phyloP scores from a whole-genome alignment of 2,113 vertebrate genomes.

The Sander lucioperca region DNA sequence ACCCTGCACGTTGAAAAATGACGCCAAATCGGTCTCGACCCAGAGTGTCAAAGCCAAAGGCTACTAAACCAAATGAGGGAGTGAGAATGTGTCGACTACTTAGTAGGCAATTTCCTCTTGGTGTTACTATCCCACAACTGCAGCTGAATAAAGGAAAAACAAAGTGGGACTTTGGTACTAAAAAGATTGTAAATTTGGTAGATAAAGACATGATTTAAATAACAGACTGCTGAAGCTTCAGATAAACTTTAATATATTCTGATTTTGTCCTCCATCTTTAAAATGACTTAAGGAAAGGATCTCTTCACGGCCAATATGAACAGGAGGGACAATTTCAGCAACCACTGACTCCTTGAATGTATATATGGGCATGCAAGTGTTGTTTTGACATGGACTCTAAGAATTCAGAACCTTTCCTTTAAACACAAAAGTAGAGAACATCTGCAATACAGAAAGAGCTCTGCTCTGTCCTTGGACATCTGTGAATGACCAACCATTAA shows the following conservation, averaged over 20 bases:
- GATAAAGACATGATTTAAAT: background rate
- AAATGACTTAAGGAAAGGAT: no score
- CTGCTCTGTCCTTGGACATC: conserved; percentile 52
- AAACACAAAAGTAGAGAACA: conserved; percentile 10
- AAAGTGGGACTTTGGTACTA: background rate
- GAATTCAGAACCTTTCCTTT: background rate
- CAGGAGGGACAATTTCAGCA: background rate
- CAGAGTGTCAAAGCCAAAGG: no score
- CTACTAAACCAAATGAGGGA: no score
- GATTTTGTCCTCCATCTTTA: no score
- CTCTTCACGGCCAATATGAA: background rate
- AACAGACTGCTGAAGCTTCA: background rate
- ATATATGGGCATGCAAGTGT: background rate
- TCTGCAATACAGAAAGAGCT: conserved; percentile 39
- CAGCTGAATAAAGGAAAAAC: background rate
- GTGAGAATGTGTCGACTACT: background rate
- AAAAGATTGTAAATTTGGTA: background rate
- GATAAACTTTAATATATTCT: background rate
- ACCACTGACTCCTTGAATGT: background rate
- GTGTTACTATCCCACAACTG: background rate
- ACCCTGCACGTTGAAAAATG: no score
- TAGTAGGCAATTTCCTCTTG: background rate
- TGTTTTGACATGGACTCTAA: conserved; percentile 2
- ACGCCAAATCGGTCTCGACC: no score
- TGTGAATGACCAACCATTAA: conserved; percentile 32